Percentiles rank a stretch among this genome's conserved stretches.
Conservation (phyloP, 1,140 invertebrate genomes). For the Drosophila pectinifera region DNA sequence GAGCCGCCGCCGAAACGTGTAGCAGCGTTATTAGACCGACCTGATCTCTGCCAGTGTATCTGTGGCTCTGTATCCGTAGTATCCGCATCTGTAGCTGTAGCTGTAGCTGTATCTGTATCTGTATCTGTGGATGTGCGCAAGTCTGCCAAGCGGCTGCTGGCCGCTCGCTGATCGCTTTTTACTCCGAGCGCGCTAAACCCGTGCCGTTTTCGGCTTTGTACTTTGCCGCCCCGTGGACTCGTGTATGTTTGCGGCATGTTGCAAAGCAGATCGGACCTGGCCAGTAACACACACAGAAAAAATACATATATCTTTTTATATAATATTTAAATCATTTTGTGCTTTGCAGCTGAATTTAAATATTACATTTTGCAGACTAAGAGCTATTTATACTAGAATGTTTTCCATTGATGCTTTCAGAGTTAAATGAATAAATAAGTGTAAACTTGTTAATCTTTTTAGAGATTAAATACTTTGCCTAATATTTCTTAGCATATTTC, state of each 20-base stretch:
- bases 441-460: too few relatives aligned
- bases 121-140: slow-evolving; percentile 67
- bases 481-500: too few relatives aligned
- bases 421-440: too few relatives aligned
- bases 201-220: slow-evolving; percentile 84
- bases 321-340: neutral
- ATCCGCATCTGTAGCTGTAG: slow-evolving; percentile 25
- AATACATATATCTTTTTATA: neutral
- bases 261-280: slow-evolving; percentile 66
- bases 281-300: slow-evolving; percentile 42
- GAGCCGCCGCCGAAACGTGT: slow-evolving; percentile 69
- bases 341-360: neutral
- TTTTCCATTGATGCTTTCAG: too few relatives aligned
- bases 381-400: too few relatives aligned
- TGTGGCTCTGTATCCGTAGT: slow-evolving; percentile 12
- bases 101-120: slow-evolving; percentile 28
- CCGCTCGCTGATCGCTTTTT: slow-evolving; percentile 74
- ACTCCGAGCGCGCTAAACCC: slow-evolving; percentile 84
- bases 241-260: slow-evolving; percentile 77
- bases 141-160: slow-evolving; percentile 64
- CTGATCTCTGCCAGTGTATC: slow-evolving; percentile 25
- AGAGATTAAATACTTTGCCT: too few relatives aligned
- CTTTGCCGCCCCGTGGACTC: slow-evolving; percentile 69
- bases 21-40: slow-evolving; percentile 77
- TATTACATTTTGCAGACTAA: neutral